These are phyloP conservation scores for Turdus rufiventris DNA, from an alignment of 2,113 vertebrate genomes.

Conservation along the genomic window DNA sequence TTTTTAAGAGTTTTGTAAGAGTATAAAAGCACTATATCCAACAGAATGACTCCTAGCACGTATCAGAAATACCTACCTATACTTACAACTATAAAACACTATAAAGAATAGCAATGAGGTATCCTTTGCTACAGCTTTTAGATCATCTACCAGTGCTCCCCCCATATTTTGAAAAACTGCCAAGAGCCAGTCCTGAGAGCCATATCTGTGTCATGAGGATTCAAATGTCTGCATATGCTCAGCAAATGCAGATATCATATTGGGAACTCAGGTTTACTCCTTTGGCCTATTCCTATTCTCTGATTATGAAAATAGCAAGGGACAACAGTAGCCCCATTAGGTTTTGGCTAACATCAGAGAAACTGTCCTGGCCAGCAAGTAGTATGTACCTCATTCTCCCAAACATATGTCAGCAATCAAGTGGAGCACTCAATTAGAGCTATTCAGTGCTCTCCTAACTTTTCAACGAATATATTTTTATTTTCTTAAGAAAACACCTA, in stretches of 20 bases:
- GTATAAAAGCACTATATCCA: not conserved
- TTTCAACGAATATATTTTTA: not conserved
- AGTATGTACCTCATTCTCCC: not conserved
- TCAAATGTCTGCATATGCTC: not conserved
- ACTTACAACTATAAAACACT: not conserved
- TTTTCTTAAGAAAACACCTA: not conserved
- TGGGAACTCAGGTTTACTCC: not conserved
- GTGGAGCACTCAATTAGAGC: not conserved
- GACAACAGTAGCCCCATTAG: not conserved
- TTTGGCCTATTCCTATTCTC: not conserved
- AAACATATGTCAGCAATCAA: constrained; percentile 18
- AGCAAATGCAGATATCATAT: not conserved
- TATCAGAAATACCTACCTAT: not conserved
- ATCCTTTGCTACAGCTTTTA: not conserved
- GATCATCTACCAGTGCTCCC: not conserved
- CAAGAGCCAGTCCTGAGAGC: not conserved
- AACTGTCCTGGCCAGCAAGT: not conserved
- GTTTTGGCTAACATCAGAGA: not conserved
- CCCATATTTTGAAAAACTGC: not conserved
- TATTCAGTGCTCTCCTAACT: not conserved
- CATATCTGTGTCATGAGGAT: not conserved
- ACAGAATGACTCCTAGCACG: not conserved
- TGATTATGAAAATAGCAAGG: not conserved
- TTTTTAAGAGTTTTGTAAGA: not conserved
- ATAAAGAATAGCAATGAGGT: not conserved